Conservation (phyloP, 2,797 vertebrate genomes). For the Meda fulgida region DNA sequence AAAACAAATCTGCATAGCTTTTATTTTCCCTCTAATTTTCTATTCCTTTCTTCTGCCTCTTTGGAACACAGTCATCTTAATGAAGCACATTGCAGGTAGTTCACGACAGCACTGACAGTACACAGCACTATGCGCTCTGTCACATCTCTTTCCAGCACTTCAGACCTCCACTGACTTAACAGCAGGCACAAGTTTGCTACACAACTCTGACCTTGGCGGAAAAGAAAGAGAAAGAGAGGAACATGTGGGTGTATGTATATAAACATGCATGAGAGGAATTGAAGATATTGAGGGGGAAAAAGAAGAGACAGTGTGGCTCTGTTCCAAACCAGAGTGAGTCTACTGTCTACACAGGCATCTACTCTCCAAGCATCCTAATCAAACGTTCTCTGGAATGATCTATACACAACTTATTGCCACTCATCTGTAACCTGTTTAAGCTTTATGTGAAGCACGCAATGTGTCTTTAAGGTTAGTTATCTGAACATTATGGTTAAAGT, state of each 20-base stretch:
- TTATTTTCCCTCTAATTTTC: constrained; percentile 35
- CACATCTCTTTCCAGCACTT: constrained; percentile 31
- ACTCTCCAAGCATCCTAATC: constrained; percentile 2
- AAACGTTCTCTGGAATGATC: background rate
- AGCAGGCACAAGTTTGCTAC: constrained; percentile 21
- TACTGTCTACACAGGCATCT: background rate
- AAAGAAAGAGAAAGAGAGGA: background rate
- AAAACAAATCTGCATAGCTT: constrained; percentile 48
- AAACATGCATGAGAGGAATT: constrained; percentile 4
- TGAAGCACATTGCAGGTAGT: constrained; percentile 27
- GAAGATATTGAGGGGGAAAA: background rate
- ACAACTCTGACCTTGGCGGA: constrained; percentile 29
- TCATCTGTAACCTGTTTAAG: background rate
- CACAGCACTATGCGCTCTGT: background rate
- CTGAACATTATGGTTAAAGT: background rate
- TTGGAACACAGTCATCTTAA: constrained; percentile 19
- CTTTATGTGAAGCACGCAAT: background rate
- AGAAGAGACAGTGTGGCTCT: constrained; percentile 15
- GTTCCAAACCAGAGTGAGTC: constrained; percentile 23
- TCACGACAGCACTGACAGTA: constrained; percentile 18
- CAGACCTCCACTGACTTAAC: constrained; percentile 36
- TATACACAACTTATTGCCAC: background rate
- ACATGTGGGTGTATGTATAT: background rate
- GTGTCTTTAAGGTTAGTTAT: background rate
- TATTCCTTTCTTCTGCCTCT: constrained; percentile 14